Evolutionary conservation across 1,140 invertebrate genomes (phyloP).

Genomic region (Bombus consobrinus): DNA sequence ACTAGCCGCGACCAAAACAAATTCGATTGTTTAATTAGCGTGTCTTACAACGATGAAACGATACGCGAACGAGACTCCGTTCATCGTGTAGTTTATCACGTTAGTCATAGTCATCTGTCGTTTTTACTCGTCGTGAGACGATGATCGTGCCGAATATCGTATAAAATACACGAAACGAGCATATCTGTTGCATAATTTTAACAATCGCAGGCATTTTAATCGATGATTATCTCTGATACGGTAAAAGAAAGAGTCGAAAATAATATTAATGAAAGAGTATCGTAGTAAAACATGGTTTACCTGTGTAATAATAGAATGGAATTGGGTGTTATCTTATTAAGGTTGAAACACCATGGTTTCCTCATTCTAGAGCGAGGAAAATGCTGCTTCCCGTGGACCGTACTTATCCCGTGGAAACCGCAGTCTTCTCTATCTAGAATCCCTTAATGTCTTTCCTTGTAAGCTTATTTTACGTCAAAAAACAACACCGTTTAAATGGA

Average conservation of each 20-base stretch:
- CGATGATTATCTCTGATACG: background rate
- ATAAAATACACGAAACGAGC: too few species aligned
- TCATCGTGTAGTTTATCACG: background rate
- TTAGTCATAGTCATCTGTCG: background rate
- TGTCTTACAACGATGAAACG: slow-evolving; percentile 6
- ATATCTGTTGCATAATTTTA: background rate
- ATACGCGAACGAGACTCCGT: background rate
- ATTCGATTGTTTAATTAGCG: slow-evolving; percentile 15
- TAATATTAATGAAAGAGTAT: slow-evolving; percentile 30
- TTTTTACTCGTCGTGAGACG: background rate
- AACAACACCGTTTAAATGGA: slow-evolving; percentile 9
- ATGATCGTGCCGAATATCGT: background rate
- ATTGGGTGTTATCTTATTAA: slow-evolving; percentile 55
- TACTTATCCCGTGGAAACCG: slow-evolving; percentile 36
- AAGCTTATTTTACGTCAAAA: slow-evolving; percentile 33
- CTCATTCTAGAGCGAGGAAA: background rate
- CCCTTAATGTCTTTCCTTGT: slow-evolving; percentile 16
- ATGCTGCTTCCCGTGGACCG: slow-evolving; percentile 35
- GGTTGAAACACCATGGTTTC: slow-evolving; percentile 39
- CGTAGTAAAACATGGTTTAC: background rate
- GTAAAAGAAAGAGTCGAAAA: background rate
- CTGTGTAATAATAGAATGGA: background rate
- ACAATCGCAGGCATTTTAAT: background rate
- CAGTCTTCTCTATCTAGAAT: slow-evolving; percentile 9
- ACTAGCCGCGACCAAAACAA: slow-evolving; percentile 26